Evolutionary conservation across 1,140 invertebrate genomes (phyloP).

Genomic region (Ceratina japonica): DNA sequence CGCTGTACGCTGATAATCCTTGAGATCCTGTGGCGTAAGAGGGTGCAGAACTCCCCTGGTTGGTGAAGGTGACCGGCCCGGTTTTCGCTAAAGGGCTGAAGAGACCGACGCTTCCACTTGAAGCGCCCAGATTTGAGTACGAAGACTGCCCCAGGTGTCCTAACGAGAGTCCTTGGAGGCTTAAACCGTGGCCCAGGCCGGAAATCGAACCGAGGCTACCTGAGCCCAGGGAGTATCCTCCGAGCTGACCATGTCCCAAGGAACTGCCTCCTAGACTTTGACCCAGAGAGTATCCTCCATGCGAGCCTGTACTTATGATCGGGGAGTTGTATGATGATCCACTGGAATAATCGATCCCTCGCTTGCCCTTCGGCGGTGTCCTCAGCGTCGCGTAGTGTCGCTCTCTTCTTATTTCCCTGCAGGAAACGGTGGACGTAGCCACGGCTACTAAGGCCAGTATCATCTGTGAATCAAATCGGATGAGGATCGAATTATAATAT

Average conservation of each 20-base stretch:
- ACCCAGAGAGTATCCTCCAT: constrained; percentile 40
- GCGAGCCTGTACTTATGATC: constrained; percentile 31
- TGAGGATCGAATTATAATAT: background rate
- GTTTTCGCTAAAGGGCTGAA: constrained; percentile 67
- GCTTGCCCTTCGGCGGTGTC: constrained; percentile 69
- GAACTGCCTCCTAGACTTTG: constrained; percentile 47
- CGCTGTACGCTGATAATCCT: constrained; percentile 58
- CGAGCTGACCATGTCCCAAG: constrained; percentile 49
- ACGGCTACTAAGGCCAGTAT: constrained; percentile 63
- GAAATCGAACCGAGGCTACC: constrained; percentile 54
- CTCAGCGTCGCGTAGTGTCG: constrained; percentile 36
- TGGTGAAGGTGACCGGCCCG: constrained; percentile 74
- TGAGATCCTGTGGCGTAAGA: constrained; percentile 54
- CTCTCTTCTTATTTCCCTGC: constrained; percentile 57
- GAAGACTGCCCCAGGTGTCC: constrained; percentile 51
- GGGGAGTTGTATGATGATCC: constrained; percentile 54
- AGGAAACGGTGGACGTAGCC: constrained; percentile 54
- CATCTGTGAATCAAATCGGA: constrained; percentile 58
- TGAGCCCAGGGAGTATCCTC: constrained; percentile 57
- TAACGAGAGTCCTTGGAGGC: constrained; percentile 47
- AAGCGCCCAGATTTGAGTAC: constrained; percentile 40
- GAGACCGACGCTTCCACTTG: constrained; percentile 48
- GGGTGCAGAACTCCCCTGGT: constrained; percentile 9
- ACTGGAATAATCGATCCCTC: constrained; percentile 69
- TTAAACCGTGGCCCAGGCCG: constrained; percentile 58